These are phyloP conservation scores for Parazoanthus darwini DNA, from an alignment of 92 coral and sea anemone species.

Conservation along the genomic window DNA sequence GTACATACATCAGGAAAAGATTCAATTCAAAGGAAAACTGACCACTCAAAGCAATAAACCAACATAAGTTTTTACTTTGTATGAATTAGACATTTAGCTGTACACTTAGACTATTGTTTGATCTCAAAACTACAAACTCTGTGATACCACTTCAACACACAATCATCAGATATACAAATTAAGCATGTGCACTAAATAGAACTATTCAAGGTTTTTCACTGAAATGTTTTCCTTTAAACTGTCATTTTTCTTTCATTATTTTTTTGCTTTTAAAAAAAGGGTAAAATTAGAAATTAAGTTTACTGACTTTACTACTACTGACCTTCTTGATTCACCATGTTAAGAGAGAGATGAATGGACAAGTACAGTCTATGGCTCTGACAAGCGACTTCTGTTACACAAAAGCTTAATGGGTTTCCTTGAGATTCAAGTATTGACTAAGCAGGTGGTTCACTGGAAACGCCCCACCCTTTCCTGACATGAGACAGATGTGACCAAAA, in stretches of 20 bases:
- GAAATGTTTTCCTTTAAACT: background rate
- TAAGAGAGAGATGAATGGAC: background rate
- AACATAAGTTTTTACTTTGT: background rate
- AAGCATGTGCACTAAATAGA: background rate
- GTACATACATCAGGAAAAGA: background rate
- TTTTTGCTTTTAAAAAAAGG: background rate
- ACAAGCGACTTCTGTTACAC: constrained; percentile 1
- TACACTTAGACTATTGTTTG: background rate
- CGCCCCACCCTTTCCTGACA: constrained; percentile 39
- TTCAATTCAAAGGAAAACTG: background rate
- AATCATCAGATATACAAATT: background rate
- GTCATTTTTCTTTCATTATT: background rate
- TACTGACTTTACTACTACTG: background rate
- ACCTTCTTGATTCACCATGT: constrained; percentile 41
- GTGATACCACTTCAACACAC: background rate
- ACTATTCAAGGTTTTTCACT: background rate
- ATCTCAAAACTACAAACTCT: background rate
- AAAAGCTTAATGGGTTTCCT: background rate
- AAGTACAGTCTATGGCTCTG: background rate
- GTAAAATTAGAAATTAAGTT: background rate
- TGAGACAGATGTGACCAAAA: constrained; percentile 32
- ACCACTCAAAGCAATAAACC: too few species aligned
- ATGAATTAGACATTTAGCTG: background rate
- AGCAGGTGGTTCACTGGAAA: constrained; percentile 20
- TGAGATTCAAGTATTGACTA: background rate